Base-by-base conservation (phyloP, 2,797 vertebrate genomes). In the Benthosema pterotum region DNA sequence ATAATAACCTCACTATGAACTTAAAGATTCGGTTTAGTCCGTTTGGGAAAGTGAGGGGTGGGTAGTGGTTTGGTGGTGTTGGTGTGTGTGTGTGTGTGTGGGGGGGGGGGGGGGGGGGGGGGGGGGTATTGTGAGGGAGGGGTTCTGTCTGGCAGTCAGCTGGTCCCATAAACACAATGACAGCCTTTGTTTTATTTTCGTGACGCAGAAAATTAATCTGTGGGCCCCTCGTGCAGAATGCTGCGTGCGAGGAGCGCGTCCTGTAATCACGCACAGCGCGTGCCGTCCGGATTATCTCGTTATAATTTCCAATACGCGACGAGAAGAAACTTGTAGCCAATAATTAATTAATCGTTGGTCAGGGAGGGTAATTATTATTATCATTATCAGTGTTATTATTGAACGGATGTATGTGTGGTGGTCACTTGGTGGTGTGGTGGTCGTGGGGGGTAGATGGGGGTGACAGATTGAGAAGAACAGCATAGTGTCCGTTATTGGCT, bases 261-360 rank as follows among this genome's bases (percentile, higher is more conserved):
- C 94, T 93, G 92, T 96, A 96, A 97, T 96, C 96, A 96, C 92
- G 92, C 91, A 25, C 88, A 93, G 89, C 96, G 94, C 95, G 96
- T 96, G 95, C 95, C 93, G 91, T 91, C 83, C 94, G 95, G 95
- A 98, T 98, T 97, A 98, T 94, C 95, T 95, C 94, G 92, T 96
- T 97, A 94, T 97, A 94, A 95, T 96, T 96, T 96, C 93, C 95
- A n/a, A n/a, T 71, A 79, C 92, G 95, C 94, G 93, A 95, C 92
- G 22, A 69, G 55, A 91, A 92, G 91, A 52, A 58, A 74, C 71
- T 38, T 58, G 74, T 50, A 71, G 83, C 82, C 87, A 83, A 95
- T 95, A 94, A 95, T 95, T 95, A 96, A 97, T 96, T 95, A 95
- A 95, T 94, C 92, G 87, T 93, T 76, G 89, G 86, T 90, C 89